Conservation (phyloP, 2,113 vertebrate species). For the Etia nguti region DNA sequence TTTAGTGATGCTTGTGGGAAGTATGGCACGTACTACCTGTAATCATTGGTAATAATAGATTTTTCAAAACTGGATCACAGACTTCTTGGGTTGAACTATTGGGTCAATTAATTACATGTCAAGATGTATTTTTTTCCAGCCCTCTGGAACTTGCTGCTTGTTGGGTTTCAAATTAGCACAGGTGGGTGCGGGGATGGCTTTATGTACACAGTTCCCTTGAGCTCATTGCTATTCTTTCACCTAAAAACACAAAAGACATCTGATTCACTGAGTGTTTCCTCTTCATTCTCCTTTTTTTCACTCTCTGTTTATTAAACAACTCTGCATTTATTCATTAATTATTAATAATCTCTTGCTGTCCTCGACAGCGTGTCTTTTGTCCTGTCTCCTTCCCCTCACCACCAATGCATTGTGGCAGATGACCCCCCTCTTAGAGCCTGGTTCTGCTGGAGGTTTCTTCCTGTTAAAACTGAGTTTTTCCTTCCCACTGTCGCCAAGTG, state of each 20-base stretch:
- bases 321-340: background rate
- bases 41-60: background rate
- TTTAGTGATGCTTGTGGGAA: background rate
- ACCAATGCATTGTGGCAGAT: background rate
- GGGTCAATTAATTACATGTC: background rate
- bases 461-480: background rate
- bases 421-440: background rate
- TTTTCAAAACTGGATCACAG: background rate
- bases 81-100: background rate
- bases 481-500: background rate
- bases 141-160: background rate
- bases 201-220: background rate
- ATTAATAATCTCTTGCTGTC: background rate
- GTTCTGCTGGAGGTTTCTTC: background rate
- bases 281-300: background rate
- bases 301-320: fast-evolving
- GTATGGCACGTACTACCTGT: background rate
- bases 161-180: background rate
- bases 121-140: fast-evolving
- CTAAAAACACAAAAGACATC: background rate
- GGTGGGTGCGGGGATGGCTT: background rate
- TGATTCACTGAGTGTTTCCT: background rate
- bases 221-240: background rate
- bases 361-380: fast-evolving
- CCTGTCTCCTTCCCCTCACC: background rate